Evolutionary conservation across 2,888 invertebrate genomes (phyloP), one percentile per base, ranked within the genome.

Genomic region (Dryocosmus kuriphilus): DNA sequence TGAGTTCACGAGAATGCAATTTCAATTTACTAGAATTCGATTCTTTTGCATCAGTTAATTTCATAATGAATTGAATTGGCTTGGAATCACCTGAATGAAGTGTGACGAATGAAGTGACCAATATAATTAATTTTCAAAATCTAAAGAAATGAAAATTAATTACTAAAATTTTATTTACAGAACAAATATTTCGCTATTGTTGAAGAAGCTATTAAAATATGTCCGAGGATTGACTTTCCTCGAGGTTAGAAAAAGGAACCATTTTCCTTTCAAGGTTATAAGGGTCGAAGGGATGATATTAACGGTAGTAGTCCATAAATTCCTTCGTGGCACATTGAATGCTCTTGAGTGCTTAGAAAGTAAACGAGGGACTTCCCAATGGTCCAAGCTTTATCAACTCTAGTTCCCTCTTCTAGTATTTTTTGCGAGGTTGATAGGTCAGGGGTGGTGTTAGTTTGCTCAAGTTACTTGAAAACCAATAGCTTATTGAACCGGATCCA

Each of bases 261-360:
- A 6, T n/a, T 30, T 30, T 51, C 7, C 30, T 51, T 11, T 30
- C 11, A n/a, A 71, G 30, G 67, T 71, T 71, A 51, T n/a, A 9
- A 46, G 51, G 67, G 46, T 51, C 51, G 19, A 46, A 9, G 27
- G 41, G 67, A 46, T 46, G 46, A 46, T 67, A 2, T 19, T 51
- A 9, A 71, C 46, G 27, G 51, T 4, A 71, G 19, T 51, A 24
- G 46, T 51, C 30, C 41, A 71, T 71, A 51, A 67, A 67, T 41
- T 30, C 11, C 51, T 51, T 51, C 46, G 51, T 11, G 51, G 27
- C n/a, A 71, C n/a, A 41, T 30, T 30, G 46, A 71, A 51, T 46
- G 67, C 67, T 71, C 46, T 71, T 71, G 71, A 71, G 46, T 30
- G 71, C 46, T 27, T 11, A 51, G 67, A 71, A 51, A 71, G 51